These are phyloP conservation scores for Eulemur macaco DNA, from an alignment of 2,113 vertebrate genomes.

Conservation along the genomic window DNA sequence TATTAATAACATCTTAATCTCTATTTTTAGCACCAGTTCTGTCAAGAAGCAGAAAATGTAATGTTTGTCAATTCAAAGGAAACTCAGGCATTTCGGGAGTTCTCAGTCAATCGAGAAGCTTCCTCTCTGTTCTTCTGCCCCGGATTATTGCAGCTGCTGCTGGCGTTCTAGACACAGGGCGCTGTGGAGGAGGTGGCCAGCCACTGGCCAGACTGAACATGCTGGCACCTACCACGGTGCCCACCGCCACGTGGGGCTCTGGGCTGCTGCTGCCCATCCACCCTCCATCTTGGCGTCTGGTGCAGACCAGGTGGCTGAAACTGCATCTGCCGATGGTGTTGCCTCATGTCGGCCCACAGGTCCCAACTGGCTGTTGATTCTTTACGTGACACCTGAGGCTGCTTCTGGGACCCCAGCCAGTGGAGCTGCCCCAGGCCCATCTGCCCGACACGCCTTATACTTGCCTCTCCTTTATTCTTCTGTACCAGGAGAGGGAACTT, in stretches of 20 bases:
- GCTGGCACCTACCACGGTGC: fast-evolving
- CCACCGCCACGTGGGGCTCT: not conserved
- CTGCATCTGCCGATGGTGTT: not conserved
- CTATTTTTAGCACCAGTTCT: conserved; percentile 42
- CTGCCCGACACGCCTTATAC: not conserved
- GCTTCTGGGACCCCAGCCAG: not conserved
- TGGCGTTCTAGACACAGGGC: not conserved
- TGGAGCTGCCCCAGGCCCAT: not conserved
- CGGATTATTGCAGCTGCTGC: not conserved
- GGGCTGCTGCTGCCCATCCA: not conserved
- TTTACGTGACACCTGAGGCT: not conserved
- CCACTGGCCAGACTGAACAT: not conserved
- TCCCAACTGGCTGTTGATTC: not conserved
- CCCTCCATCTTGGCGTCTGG: not conserved
- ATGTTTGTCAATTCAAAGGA: conserved; percentile 9
- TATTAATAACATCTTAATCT: conserved; percentile 10
- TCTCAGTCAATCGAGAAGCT: not conserved
- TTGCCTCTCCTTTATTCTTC: not conserved
- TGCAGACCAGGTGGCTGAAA: not conserved
- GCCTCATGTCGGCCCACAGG: not conserved
- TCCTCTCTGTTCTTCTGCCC: not conserved
- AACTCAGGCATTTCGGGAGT: not conserved
- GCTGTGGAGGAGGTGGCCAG: not conserved
- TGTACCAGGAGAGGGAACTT: not conserved
- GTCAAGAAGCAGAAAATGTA: conserved; percentile 23